Percentiles rank a stretch among this genome's conserved stretches.
phyloP scores from a whole-genome alignment of 2,797 vertebrate genomes.

The Epinephelus awoara region DNA sequence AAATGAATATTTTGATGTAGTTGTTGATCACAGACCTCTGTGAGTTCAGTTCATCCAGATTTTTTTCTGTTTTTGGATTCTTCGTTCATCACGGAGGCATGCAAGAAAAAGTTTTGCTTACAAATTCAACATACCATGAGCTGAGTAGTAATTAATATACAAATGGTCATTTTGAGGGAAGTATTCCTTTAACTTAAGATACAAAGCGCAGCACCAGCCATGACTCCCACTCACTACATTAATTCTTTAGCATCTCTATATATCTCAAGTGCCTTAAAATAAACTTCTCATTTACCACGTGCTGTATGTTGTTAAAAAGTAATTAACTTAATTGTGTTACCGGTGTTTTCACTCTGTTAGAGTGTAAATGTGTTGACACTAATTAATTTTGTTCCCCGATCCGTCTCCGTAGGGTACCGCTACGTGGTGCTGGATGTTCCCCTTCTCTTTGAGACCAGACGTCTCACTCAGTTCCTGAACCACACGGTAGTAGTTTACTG shows the following conservation, averaged over 20 bases:
- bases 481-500: conserved; percentile 96
- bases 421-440: conserved; percentile 97
- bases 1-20: too few relatives aligned
- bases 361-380: conserved; percentile 28
- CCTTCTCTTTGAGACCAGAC: conserved; percentile 94
- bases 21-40: too few relatives aligned
- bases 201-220: not conserved
- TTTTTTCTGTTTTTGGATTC: too few relatives aligned
- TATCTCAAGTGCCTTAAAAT: not conserved
- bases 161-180: too few relatives aligned
- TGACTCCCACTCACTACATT: not conserved
- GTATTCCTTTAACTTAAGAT: too few relatives aligned
- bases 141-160: too few relatives aligned
- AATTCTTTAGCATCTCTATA: not conserved
- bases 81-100: too few relatives aligned
- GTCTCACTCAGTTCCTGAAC: conserved; percentile 91
- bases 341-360: not conserved
- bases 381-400: conserved; percentile 29
- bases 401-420: conserved; percentile 88
- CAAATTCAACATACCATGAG: too few relatives aligned
- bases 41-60: too few relatives aligned
- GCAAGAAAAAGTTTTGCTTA: too few relatives aligned
- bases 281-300: not conserved
- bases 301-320: conserved; percentile 11
- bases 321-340: conserved; percentile 12